A percentile compares a stretch with the other conserved stretches of the same genome.
Conservation (phyloP, 2,888 invertebrate species). For the Tipula vernalis region DNA sequence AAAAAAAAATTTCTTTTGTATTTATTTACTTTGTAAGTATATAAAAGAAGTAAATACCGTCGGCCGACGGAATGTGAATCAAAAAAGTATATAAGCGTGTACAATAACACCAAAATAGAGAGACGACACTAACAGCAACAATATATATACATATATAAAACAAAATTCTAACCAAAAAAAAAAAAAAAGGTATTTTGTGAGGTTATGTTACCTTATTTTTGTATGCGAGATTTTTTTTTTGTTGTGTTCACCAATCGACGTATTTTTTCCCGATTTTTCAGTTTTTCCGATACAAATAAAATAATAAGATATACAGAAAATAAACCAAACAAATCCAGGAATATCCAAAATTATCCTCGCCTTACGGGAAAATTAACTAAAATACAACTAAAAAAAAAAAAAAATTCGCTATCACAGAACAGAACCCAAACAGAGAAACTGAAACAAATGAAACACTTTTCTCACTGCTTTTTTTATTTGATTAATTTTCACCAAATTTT, state of each 20-base stretch:
- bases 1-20: neutral
- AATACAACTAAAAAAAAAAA: neutral
- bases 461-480: neutral
- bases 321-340: neutral
- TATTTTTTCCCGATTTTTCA: neutral
- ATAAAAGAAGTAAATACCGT: neutral
- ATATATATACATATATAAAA: neutral
- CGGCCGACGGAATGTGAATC: conserved; percentile 8
- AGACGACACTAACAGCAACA: neutral
- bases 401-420: neutral
- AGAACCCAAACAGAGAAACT: neutral
- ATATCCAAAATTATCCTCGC: neutral
- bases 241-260: neutral
- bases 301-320: neutral
- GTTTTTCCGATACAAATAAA: neutral
- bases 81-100: neutral
- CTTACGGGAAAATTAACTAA: neutral
- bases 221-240: neutral
- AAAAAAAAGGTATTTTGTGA: neutral
- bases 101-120: neutral
- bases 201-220: conserved; percentile 6
- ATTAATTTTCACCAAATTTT: neutral
- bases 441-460: neutral
- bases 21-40: neutral
- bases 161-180: neutral